phyloP scores from a whole-genome alignment of 2,888 invertebrate genomes.

The Nudaria mundana region DNA sequence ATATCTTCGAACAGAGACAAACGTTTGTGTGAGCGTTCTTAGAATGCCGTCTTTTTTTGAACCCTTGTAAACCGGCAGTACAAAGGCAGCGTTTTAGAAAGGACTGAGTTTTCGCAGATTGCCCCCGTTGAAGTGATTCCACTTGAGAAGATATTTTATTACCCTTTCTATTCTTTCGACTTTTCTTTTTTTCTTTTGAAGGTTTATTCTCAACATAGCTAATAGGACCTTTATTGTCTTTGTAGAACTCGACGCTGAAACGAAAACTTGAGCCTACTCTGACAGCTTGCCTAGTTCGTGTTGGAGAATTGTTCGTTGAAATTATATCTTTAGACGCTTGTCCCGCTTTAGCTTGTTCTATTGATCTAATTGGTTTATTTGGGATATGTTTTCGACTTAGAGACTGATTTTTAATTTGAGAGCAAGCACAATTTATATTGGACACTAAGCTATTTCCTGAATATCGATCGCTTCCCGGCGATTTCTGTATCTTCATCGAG shows the following conservation, averaged over 20 bases:
- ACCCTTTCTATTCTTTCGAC: background rate
- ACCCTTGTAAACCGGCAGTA: constrained; percentile 23
- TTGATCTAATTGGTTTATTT: constrained; percentile 9
- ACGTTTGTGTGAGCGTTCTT: constrained; percentile 6
- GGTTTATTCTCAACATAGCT: constrained; percentile 3
- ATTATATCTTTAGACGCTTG: constrained; percentile 5
- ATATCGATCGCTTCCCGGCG: constrained; percentile 14
- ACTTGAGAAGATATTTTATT: background rate
- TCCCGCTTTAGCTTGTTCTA: background rate
- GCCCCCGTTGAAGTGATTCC: background rate
- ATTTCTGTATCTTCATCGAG: constrained; percentile 37
- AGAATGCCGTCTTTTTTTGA: background rate
- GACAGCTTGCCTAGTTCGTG: constrained; percentile 30
- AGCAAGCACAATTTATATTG: constrained; percentile 21
- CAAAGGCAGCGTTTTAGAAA: constrained; percentile 36
- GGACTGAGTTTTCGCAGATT: background rate
- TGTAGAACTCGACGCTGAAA: constrained; percentile 37
- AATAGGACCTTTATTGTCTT: constrained; percentile 18
- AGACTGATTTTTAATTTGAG: constrained; percentile 7
- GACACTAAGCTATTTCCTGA: no score
- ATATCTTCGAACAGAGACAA: no score
- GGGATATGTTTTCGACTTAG: constrained; percentile 14
- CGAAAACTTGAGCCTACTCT: constrained; percentile 38
- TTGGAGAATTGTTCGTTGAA: constrained; percentile 5
- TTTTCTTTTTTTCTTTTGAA: background rate